phyloP scores from a whole-genome alignment of 2,888 invertebrate genomes.

The Leptinotarsa peninsularis region DNA sequence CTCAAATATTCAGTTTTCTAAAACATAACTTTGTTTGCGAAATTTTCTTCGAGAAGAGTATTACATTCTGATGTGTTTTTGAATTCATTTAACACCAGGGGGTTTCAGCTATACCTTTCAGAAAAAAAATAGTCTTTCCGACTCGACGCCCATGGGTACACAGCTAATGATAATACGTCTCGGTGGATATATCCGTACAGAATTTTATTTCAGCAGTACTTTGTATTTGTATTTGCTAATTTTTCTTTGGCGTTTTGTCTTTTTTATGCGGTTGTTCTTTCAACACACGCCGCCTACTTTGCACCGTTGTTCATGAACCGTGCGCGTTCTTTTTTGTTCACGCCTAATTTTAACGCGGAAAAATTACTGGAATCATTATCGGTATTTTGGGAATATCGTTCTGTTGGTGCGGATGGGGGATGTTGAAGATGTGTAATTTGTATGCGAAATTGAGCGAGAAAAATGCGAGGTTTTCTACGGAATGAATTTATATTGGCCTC shows the following conservation, averaged over 20 bases:
- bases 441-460: constrained; percentile 25
- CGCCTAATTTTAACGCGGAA: constrained; percentile 44
- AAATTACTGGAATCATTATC: constrained; percentile 46
- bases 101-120: too few species aligned
- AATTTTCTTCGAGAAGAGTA: neutral
- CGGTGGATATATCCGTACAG: constrained; percentile 60
- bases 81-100: neutral
- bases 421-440: constrained; percentile 26
- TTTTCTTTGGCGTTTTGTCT: constrained; percentile 53
- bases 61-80: too few species aligned
- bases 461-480: constrained; percentile 5
- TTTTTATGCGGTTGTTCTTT: constrained; percentile 31
- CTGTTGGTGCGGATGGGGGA: constrained; percentile 5
- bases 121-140: neutral
- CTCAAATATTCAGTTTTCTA: too few species aligned
- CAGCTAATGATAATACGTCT: constrained; percentile 62
- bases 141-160: constrained; percentile 50
- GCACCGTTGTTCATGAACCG: constrained; percentile 33
- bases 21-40: neutral
- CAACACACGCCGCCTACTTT: constrained; percentile 27
- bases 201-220: constrained; percentile 61
- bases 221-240: constrained; percentile 62
- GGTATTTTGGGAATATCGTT: constrained; percentile 44
- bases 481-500: constrained; percentile 5
- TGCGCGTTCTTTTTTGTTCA: constrained; percentile 36